Evolutionary conservation across 2,113 vertebrate genomes (phyloP).

Genomic region (Candoia aspera): DNA sequence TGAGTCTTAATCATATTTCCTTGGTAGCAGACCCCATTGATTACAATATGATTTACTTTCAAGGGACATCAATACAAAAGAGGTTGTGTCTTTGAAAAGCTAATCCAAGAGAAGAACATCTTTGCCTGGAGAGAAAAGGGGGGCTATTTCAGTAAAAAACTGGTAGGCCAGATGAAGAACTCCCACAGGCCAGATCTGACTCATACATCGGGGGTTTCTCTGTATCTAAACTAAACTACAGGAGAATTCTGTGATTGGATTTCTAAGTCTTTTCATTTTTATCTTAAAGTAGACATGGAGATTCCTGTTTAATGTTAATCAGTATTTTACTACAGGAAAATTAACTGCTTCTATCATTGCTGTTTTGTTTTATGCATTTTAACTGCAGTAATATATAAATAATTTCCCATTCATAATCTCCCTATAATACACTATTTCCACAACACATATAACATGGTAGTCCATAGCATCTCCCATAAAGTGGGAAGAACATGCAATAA

Average conservation of each 20-base stretch:
- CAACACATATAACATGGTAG: neutral
- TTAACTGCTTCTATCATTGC: neutral
- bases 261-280: neutral
- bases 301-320: neutral
- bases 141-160: too few species aligned
- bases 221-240: neutral
- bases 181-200: neutral
- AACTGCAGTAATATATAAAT: neutral
- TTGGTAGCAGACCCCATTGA: neutral
- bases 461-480: neutral
- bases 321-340: neutral
- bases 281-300: neutral
- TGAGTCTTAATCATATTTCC: neutral
- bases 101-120: too few species aligned
- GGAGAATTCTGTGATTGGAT: neutral
- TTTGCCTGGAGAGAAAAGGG: too few species aligned
- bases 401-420: neutral
- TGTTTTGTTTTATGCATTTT: neutral
- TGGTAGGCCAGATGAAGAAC: too few species aligned
- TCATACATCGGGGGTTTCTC: neutral
- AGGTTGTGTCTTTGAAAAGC: too few species aligned
- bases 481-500: neutral
- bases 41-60: neutral
- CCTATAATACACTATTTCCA: neutral
- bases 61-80: neutral